Conservation (phyloP, 1,140 invertebrate species). For the Phymorhynchus buccinoides region DNA sequence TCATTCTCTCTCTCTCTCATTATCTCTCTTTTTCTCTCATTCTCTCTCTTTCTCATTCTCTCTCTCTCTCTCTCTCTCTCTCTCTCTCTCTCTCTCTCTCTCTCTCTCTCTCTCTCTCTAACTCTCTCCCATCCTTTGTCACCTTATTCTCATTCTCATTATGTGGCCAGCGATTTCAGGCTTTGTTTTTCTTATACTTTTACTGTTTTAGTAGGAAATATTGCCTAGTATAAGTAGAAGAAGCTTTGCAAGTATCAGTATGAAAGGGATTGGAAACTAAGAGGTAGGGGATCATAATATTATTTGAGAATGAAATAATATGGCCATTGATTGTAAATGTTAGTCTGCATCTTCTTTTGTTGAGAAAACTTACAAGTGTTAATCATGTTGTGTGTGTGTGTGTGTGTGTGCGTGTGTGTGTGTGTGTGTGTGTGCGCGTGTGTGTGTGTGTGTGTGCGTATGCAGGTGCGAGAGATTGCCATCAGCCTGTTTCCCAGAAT, state of each 20-base stretch:
- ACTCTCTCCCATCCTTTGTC: too few species aligned
- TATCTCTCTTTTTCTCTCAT: too few species aligned
- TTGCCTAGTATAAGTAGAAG: too few species aligned
- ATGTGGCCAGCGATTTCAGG: too few species aligned
- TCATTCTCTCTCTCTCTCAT: neutral
- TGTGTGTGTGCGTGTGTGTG: constrained; percentile 2
- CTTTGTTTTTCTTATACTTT: too few species aligned
- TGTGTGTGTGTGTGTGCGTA: constrained; percentile 8
- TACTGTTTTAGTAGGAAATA: too few species aligned
- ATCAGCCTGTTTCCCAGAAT: constrained; percentile 34
- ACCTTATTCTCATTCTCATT: too few species aligned
- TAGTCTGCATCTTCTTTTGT: neutral
- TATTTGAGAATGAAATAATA: neutral
- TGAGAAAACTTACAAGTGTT: neutral
- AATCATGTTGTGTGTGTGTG: neutral
- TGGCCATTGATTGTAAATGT: neutral
- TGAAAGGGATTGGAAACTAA: neutral
- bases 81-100: too few species aligned
- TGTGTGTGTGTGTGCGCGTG: neutral
- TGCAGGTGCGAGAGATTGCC: constrained; percentile 51
- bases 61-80: too few species aligned
- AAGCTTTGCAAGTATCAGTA: too few species aligned
- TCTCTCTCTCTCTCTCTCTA: too few species aligned
- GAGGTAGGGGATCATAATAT: neutral
- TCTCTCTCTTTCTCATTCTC: too few species aligned